Evolutionary conservation across 2,888 invertebrate species (phyloP), one percentile per base, ranked within the genome.

Genomic region (Drosophila subsilvestris): DNA sequence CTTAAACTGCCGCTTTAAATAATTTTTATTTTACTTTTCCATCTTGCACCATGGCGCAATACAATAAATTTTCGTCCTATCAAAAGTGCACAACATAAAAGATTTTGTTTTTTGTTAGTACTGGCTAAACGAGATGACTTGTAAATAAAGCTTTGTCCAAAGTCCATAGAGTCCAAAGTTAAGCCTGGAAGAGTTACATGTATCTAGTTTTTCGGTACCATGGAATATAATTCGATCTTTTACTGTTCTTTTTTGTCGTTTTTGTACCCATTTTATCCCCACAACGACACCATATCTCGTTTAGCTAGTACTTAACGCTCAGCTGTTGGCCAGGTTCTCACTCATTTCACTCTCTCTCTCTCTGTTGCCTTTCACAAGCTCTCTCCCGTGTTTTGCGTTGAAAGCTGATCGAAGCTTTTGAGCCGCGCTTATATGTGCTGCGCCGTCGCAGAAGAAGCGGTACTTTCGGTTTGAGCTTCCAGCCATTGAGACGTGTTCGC

Each of bases 401-500:
- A 12, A 12, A 5, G 1, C n/a, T n/a, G 42, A 65, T 62, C 25
- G 17, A 32, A 68, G 71, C 71, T 75, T 82, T 73, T n/a, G n/a
- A 56, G 60, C 60, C 43, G 51, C 67, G 62, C 63, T 63, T 90
- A 90, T 90, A 90, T 89, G 75, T 75, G 79, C 77, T 73, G 77
- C 73, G 79, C 78, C 54, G 65, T 59, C 79, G 80, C 76, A 59
- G 74, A 68, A 69, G 56, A 75, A 74, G 61, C 83, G 79, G 86
- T 89, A 90, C 90, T 91, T 86, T 75, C 59, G 74, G 74, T 78
- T 81, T 76, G 72, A 77, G 74, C 87, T 67, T 75, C 60, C 74
- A 80, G 63, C 48, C 70, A 71, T 65, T 70, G 32, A 59, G 80
- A 80, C 74, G 73, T 67, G 66, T 63, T 43, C 51, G 62, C n/a